phyloP scores from a whole-genome alignment of 2,113 vertebrate species.

The Heteronetta atricapilla region DNA sequence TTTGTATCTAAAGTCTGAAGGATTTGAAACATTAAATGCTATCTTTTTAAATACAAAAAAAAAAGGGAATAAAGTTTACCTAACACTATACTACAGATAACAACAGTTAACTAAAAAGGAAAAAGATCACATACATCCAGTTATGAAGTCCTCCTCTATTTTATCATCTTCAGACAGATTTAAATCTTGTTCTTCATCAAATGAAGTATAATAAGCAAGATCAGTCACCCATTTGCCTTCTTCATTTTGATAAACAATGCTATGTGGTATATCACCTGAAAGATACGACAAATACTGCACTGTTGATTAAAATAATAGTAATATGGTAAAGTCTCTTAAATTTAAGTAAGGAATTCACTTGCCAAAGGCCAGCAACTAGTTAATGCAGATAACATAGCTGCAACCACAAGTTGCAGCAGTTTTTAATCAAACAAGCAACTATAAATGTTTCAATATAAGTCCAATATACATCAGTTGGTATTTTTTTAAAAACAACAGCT shows the following conservation, averaged over 20 bases:
- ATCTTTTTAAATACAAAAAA: neutral
- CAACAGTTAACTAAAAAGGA: neutral
- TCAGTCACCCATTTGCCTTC: slow-evolving; percentile 97
- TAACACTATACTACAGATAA: neutral
- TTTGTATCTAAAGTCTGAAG: neutral
- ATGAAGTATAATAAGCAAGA: slow-evolving; percentile 92
- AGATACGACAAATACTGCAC: neutral
- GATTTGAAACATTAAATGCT: neutral
- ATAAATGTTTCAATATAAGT: neutral
- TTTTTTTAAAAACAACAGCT: neutral
- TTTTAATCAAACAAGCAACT: neutral
- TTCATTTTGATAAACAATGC: slow-evolving; percentile 93
- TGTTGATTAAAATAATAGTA: neutral
- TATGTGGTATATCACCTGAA: slow-evolving; percentile 76
- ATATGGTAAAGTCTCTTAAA: neutral
- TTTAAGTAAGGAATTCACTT: neutral
- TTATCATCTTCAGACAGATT: slow-evolving; percentile 55
- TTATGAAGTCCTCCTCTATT: slow-evolving; percentile 85
- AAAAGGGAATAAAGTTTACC: neutral
- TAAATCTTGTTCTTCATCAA: slow-evolving; percentile 82
- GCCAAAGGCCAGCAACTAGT: neutral
- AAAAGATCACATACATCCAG: slow-evolving; percentile 81
- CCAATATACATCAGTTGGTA: neutral
- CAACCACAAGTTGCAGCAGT: neutral
- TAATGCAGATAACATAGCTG: neutral